phyloP scores from a whole-genome alignment of 2,113 vertebrate species.

The Zosterops hypoxanthus region DNA sequence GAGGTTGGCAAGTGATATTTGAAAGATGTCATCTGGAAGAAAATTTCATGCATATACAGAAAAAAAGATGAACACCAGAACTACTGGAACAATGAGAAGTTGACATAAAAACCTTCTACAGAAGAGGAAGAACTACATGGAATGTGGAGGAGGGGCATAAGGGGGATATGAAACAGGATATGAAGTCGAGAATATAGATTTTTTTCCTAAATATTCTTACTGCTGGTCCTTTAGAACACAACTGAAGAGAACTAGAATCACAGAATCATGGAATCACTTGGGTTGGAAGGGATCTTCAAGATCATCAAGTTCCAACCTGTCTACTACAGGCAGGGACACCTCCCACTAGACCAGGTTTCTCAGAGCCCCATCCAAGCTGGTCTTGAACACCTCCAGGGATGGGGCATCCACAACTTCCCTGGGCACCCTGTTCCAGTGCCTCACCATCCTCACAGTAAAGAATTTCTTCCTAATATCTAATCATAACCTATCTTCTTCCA shows the following conservation, averaged over 20 bases:
- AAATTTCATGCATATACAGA: not conserved
- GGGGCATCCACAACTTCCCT: not conserved
- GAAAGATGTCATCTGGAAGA: not conserved
- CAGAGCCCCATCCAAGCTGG: not conserved
- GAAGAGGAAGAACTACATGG: not conserved
- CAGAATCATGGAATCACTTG: not conserved
- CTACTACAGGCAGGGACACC: accelerated
- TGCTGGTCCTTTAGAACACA: not conserved
- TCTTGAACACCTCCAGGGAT: not conserved
- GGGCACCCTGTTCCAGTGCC: not conserved
- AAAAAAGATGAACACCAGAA: not conserved
- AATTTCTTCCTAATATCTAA: not conserved
- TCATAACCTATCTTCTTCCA: not conserved
- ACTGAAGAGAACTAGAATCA: not conserved
- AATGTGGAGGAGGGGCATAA: not conserved
- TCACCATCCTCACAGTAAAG: not conserved
- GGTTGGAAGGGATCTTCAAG: not conserved
- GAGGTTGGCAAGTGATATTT: not conserved
- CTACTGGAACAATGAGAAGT: not conserved
- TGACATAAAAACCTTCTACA: not conserved
- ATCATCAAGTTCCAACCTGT: not conserved
- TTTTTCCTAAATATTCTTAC: not conserved
- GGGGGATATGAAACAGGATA: not conserved
- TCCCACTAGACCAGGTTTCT: not conserved
- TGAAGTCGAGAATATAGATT: not conserved